Evolutionary conservation across 2,888 invertebrate genomes (phyloP), one percentile per base, ranked within the genome.

Genomic region (Drosophila cyrtoloma): DNA sequence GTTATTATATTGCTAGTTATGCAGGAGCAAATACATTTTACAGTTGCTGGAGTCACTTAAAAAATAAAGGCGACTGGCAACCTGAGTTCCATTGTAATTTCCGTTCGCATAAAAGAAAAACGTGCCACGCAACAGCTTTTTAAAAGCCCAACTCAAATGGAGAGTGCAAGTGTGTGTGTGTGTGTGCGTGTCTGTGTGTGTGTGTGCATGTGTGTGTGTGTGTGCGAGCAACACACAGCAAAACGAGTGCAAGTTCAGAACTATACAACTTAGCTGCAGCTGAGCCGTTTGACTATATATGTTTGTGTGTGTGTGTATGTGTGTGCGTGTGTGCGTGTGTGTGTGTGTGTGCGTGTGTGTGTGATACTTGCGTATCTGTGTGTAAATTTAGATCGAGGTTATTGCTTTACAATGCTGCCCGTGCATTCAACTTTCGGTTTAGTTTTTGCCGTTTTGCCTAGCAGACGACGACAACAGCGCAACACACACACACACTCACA

Each of bases 381-480:
- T 90, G 90, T 84, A 88, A 91, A 92, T 93, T 90, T 93, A 91
- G 93, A 92, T 93, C 93, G 93, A 93, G 93, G 93, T 90, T 92
- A 90, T 92, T 92, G 92, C 90, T 91, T 91, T 91, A 92, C 93
- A 93, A 92, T 93, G 93, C 93, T 91, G 91, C 83, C 80, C 90
- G 92, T 89, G 75, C 92, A 91, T 92, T 92, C 92, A 92, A 89
- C 91, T 90, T 81, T 73, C 69, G 57, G 39, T 53, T 75, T 65
- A 79, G 77, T 79, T 84, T 69, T 69, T 77, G 71, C 64, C 70
- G 66, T 56, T 75, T 47, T 65, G 65, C 60, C 61, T 64, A 59
- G 71, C 63, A 62, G 77, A 62, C 63, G 51, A 61, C 57, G 53
- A 37, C 65, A 44, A 53, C 39, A 19, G 63, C 68, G 32, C 68